Conservation (phyloP, 2,797 vertebrate species). For the Bradypus variegatus region DNA sequence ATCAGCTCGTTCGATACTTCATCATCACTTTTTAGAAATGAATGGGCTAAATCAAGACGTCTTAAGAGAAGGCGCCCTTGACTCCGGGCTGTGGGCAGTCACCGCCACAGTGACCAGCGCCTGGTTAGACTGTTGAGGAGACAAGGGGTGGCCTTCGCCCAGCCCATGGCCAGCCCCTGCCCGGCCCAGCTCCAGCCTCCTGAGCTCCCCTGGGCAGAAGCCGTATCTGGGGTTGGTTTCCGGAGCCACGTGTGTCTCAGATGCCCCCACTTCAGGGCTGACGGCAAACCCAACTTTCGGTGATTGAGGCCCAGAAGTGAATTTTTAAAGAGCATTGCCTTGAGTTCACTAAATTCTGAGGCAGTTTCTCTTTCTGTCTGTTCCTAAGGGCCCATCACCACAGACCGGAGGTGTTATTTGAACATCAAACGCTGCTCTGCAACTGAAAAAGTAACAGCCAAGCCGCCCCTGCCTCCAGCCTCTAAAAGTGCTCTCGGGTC, state of each 20-base stretch:
- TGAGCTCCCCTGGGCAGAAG: too few species aligned
- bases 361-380: neutral
- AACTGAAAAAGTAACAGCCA: neutral
- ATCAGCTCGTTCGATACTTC: neutral
- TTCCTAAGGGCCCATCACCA: neutral
- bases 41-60: neutral
- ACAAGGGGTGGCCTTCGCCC: too few species aligned
- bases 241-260: neutral
- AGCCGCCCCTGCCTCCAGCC: neutral
- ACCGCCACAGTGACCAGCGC: too few species aligned
- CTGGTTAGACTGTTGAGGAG: too few species aligned
- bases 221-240: too few species aligned
- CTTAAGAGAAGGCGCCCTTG: neutral
- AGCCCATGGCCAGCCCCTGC: too few species aligned
- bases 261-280: neutral
- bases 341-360: slow-evolving; percentile 17
- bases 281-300: neutral
- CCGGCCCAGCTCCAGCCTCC: too few species aligned
- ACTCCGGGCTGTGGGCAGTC: too few species aligned
- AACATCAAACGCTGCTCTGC: neutral
- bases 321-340: neutral
- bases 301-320: neutral
- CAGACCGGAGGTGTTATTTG: neutral
- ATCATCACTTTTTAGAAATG: slow-evolving; percentile 19
- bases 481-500: neutral